Percentiles rank a stretch among this genome's conserved stretches.
phyloP scores from a whole-genome alignment of 1,140 invertebrate genomes.

The Sarcophaga peregrina region DNA sequence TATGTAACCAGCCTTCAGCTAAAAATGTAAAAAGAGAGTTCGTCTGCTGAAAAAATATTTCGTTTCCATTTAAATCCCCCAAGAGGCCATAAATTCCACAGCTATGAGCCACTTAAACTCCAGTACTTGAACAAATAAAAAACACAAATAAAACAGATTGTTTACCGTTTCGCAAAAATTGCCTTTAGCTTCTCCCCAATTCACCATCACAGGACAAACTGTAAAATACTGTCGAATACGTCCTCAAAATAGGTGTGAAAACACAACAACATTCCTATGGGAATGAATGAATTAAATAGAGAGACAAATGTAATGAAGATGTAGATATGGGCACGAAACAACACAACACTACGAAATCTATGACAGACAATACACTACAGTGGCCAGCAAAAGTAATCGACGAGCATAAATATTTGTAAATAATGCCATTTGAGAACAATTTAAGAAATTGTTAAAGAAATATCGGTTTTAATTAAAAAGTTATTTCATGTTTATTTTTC shows the following conservation, averaged over 20 bases:
- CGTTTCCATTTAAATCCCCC: conserved; percentile 6
- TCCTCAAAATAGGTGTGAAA: conserved; percentile 32
- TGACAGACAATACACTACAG: too few relatives aligned
- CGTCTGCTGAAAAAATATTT: neutral
- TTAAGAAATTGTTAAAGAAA: too few relatives aligned
- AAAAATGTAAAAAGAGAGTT: neutral
- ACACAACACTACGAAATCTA: too few relatives aligned
- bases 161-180: conserved; percentile 7
- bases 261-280: conserved; percentile 14
- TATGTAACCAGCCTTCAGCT: neutral
- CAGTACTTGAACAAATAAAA: neutral
- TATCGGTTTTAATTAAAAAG: too few relatives aligned
- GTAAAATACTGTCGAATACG: neutral
- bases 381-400: too few relatives aligned
- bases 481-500: too few relatives aligned
- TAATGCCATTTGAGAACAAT: too few relatives aligned
- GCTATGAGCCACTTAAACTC: neutral
- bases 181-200: neutral
- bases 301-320: neutral
- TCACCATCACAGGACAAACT: neutral
- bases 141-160: conserved; percentile 21
- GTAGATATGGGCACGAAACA: too few relatives aligned
- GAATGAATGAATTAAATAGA: neutral
- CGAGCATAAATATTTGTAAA: too few relatives aligned
- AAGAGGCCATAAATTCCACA: conserved; percentile 28